A percentile compares a stretch with the other conserved stretches of the same genome.
These are phyloP conservation scores for Hylaeus anthracinus DNA, from an alignment of 1,140 invertebrate genomes.

Conservation along the genomic window DNA sequence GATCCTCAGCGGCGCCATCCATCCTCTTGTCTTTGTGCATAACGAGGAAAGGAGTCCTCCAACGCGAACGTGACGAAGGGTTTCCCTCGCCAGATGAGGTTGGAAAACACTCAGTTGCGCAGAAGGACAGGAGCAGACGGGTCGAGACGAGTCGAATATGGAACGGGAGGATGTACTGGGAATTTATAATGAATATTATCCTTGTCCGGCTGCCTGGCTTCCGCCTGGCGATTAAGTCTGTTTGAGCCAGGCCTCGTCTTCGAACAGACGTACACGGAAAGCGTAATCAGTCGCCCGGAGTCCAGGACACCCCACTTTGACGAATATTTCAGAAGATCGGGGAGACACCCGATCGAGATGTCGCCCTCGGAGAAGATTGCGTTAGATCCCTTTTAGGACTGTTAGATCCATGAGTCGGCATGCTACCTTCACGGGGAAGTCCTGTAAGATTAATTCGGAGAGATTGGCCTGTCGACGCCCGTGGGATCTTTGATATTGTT, in stretches of 20 bases:
- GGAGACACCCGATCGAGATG: neutral
- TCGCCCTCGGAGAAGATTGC: neutral
- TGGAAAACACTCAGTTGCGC: neutral
- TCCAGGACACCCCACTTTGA: neutral
- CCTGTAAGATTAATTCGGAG: neutral
- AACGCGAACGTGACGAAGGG: slow-evolving; percentile 46
- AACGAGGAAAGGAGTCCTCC: slow-evolving; percentile 58
- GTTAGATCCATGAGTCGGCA: neutral
- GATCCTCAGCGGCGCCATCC: neutral
- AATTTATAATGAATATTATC: slow-evolving; percentile 53
- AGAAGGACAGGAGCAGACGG: neutral
- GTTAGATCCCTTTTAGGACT: neutral
- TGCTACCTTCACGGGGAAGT: neutral
- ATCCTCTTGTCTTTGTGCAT: slow-evolving; percentile 48
- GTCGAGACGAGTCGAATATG: slow-evolving; percentile 31
- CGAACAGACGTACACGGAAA: neutral
- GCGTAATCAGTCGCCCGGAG: neutral
- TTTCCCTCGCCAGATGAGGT: slow-evolving; percentile 19
- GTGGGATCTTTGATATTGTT: slow-evolving; percentile 3
- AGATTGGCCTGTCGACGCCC: neutral
- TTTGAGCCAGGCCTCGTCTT: slow-evolving; percentile 1
- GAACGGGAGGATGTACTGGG: slow-evolving; percentile 28
- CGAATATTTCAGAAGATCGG: slow-evolving; percentile 24
- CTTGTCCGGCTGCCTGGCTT: no score
- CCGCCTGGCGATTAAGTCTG: slow-evolving; percentile 18